phyloP scores from a whole-genome alignment of 2,113 vertebrate genomes.

The Dryoscopus gambensis region DNA sequence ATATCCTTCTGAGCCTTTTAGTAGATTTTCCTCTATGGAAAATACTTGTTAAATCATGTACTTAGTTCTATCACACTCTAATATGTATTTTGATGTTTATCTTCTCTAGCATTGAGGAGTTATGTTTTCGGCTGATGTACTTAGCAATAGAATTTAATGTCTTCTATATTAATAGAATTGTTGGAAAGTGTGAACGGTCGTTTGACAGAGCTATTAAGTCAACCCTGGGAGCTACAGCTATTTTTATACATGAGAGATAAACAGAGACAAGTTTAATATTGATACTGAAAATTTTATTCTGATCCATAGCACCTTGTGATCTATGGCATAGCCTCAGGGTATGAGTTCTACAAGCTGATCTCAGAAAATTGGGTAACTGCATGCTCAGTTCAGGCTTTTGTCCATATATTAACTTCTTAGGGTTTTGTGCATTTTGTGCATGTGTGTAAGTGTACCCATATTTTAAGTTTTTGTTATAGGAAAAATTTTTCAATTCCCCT shows the following conservation, averaged over 20 bases:
- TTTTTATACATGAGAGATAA: constrained; percentile 25
- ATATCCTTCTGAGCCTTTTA: neutral
- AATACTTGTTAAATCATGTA: neutral
- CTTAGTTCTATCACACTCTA: neutral
- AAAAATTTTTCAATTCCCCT: neutral
- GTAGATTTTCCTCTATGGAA: neutral
- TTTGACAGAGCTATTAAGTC: constrained; percentile 46
- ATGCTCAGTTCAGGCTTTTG: neutral
- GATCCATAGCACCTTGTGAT: neutral
- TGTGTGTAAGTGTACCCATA: neutral
- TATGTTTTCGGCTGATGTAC: constrained; percentile 9
- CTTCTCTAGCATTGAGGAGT: neutral
- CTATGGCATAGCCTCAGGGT: neutral
- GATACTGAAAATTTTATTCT: constrained; percentile 13
- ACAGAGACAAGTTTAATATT: constrained; percentile 16
- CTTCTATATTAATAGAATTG: neutral
- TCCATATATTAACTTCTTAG: neutral
- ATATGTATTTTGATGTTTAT: neutral
- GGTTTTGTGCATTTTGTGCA: neutral
- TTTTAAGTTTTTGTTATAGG: neutral
- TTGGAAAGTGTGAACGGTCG: neutral
- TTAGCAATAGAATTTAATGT: constrained; percentile 37
- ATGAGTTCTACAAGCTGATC: neutral
- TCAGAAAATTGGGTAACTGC: neutral
- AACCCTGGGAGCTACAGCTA: constrained; percentile 10